These are phyloP conservation scores for Drepana falcataria DNA, from an alignment of 2,888 invertebrate genomes.

Conservation along the genomic window DNA sequence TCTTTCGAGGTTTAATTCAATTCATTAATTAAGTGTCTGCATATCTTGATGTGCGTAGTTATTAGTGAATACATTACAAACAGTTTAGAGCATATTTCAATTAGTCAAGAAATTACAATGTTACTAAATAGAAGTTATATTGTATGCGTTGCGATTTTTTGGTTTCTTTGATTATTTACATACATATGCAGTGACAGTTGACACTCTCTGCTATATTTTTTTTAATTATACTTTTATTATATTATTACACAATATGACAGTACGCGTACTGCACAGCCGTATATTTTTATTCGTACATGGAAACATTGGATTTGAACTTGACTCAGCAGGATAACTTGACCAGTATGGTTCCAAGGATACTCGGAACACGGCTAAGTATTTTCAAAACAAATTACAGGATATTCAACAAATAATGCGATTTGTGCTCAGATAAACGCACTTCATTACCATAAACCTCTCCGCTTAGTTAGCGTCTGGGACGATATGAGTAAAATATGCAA, in stretches of 20 bases:
- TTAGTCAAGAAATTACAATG: slow-evolving; percentile 37
- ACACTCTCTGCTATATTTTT: too few species aligned
- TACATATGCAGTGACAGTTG: too few species aligned
- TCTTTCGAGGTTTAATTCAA: slow-evolving; percentile 4
- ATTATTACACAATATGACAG: too few species aligned
- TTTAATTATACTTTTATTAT: too few species aligned
- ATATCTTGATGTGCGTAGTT: neutral
- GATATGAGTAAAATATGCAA: slow-evolving; percentile 41
- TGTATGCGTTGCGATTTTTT: too few species aligned
- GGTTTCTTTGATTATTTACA: too few species aligned
- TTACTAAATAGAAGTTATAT: too few species aligned
- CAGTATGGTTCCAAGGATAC: too few species aligned
- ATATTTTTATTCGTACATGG: too few species aligned
- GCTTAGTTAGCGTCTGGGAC: slow-evolving; percentile 34
- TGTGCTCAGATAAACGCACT: slow-evolving; percentile 41
- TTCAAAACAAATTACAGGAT: slow-evolving; percentile 53
- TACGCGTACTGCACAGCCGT: too few species aligned
- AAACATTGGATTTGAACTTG: too few species aligned
- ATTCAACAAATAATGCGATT: slow-evolving; percentile 50
- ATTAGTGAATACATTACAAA: slow-evolving; percentile 22
- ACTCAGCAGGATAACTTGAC: too few species aligned
- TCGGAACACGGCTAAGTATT: slow-evolving; percentile 20
- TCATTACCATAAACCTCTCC: slow-evolving; percentile 50
- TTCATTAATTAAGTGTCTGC: slow-evolving; percentile 6
- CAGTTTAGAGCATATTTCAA: slow-evolving; percentile 48